Conservation (phyloP, 37 sponge, comb jelly and placozoan genomes). For the Amphimedon queenslandica region DNA sequence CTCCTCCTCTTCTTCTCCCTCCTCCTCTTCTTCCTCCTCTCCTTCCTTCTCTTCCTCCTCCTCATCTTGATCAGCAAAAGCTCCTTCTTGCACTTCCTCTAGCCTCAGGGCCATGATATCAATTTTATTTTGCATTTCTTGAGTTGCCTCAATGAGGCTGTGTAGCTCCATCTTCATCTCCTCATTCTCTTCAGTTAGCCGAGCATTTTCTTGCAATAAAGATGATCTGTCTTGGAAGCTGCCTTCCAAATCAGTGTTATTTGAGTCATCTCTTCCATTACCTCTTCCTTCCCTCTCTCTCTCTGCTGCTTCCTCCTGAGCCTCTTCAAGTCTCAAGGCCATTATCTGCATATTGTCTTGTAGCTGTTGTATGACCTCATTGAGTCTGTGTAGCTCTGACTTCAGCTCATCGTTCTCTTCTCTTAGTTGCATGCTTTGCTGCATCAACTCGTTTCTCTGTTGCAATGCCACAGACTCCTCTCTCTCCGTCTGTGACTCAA, state of each 20-base stretch:
- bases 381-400: neutral
- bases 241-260: no score
- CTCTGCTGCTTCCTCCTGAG: neutral
- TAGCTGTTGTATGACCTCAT: neutral
- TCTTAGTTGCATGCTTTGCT: slow-evolving; percentile 5
- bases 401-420: slow-evolving; percentile 17
- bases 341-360: neutral
- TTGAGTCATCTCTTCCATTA: no score
- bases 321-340: neutral
- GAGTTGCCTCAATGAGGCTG: neutral
- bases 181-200: slow-evolving; percentile 10
- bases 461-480: neutral
- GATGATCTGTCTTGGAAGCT: neutral
- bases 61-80: neutral
- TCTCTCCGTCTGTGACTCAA: slow-evolving; percentile 6
- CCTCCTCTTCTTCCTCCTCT: neutral
- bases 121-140: neutral
- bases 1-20: neutral
- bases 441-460: neutral
- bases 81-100: neutral
- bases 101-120: neutral
- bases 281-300: no score
- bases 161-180: slow-evolving; percentile 2
- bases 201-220: slow-evolving; percentile 2
- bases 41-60: neutral